These are phyloP conservation scores for Galeopsomyia nigrocyanea DNA, from an alignment of 2,888 invertebrate species.

Conservation along the genomic window DNA sequence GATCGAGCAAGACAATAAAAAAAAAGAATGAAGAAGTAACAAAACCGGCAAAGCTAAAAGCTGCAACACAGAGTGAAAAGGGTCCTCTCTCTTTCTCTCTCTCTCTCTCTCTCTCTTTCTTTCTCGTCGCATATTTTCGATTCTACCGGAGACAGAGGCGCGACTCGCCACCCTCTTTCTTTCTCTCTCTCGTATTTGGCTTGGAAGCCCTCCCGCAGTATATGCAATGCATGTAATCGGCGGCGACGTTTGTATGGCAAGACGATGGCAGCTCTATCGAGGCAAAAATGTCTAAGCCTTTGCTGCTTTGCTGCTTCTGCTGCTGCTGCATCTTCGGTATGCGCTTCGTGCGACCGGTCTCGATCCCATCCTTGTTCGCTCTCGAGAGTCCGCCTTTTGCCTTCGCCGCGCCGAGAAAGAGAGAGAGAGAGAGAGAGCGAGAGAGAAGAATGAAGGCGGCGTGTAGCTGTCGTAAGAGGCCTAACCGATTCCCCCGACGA, in stretches of 20 bases:
- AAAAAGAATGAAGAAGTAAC: too few relatives aligned
- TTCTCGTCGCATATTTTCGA: too few relatives aligned
- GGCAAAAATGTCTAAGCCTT: slow-evolving; percentile 24
- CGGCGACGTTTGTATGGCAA: slow-evolving; percentile 66
- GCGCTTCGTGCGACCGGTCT: slow-evolving; percentile 41
- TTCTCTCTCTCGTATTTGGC: neutral
- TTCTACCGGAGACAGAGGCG: too few relatives aligned
- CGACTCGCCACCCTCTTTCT: slow-evolving; percentile 14
- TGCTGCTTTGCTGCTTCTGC: slow-evolving; percentile 10
- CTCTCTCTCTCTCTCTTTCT: too few relatives aligned
- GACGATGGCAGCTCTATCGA: slow-evolving; percentile 66
- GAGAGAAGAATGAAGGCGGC: slow-evolving; percentile 31
- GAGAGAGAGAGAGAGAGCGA: slow-evolving; percentile 32
- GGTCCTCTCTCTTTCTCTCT: too few relatives aligned
- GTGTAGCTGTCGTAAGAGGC: slow-evolving; percentile 17
- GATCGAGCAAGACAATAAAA: too few relatives aligned
- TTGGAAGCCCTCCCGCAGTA: slow-evolving; percentile 16
- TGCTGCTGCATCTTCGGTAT: slow-evolving; percentile 33
- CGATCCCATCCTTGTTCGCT: slow-evolving; percentile 36
- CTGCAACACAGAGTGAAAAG: too few relatives aligned
- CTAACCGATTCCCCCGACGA: slow-evolving; percentile 29
- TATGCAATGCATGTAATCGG: slow-evolving; percentile 56
- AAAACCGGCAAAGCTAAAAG: too few relatives aligned
- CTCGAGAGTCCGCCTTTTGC: slow-evolving; percentile 31
- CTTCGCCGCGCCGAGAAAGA: slow-evolving; percentile 36